Base-by-base conservation (phyloP, 2,113 vertebrate species). In the Cynoglossus semilaevis region DNA sequence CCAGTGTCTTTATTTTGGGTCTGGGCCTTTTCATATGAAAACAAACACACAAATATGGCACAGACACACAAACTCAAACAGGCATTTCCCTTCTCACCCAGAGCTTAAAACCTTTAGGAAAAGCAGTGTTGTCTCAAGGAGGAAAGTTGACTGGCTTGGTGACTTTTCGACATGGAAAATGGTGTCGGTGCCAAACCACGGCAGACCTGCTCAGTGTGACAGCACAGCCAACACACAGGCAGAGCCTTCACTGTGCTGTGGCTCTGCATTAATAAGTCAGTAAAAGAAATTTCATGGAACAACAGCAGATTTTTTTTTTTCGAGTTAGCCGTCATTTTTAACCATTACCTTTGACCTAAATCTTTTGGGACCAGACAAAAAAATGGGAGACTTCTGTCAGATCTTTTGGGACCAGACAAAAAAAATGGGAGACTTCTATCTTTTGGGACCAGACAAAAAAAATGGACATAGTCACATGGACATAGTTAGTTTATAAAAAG, bases 161-260 rank as follows among this genome's bases (percentile, higher is more conserved):
- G 44, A 80, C 70, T 77, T 68, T 50, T 48, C 58, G 79, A 84
- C 70, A 77, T 83, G 82, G 80, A 88, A 86, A 85, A 68, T 47
- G 4, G 18, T 2, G 42, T 61, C 12, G 47, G 53, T 44, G 77
- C 83, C 80, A 84, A 81, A 81, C 70, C 76, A 14, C 59, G 6
- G 62, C 57, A 15, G 70, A 73, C 54, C 64, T 55, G 67, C 67
- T 44, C 35, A 42, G 51, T 57, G 53, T 50, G 45, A 51, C 43
- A 42, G 15, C 18, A 48, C 17, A 22, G 38, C 37, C 3, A 11
- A 10, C 40, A 15, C 29, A 15, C 45, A 17, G 19, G 17, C 15
- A 29, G 43, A 55, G 47, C 48, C 67, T 37, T n/a, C 71, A 47
- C 35, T 54, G 53, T 55, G 48, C 36, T 17, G 16, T 0, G 1